phyloP scores from a whole-genome alignment of 2,113 vertebrate species.

The Poecilia latipinna region DNA sequence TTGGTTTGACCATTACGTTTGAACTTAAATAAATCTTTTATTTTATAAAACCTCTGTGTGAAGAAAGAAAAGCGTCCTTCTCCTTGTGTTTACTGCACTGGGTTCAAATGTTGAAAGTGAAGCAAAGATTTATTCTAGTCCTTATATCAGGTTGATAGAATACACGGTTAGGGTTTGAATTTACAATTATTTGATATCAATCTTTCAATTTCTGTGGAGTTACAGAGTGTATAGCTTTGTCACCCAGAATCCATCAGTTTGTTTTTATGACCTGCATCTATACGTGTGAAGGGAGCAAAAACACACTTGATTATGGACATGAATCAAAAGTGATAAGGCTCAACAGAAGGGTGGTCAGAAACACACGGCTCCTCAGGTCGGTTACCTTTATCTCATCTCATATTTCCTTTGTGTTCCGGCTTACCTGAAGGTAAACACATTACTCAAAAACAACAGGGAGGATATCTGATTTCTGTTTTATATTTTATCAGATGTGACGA shows the following conservation, averaged over 20 bases:
- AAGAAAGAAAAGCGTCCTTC: background rate
- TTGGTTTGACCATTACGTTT: too few species aligned
- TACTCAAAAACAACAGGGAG: background rate
- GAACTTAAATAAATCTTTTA: too few species aligned
- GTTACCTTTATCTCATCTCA: background rate
- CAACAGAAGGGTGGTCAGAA: background rate
- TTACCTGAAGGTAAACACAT: background rate
- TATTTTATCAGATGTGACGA: too few species aligned
- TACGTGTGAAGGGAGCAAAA: background rate
- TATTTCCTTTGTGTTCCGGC: background rate
- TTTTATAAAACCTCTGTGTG: too few species aligned
- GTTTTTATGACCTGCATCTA: background rate
- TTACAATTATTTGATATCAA: constrained; percentile 12
- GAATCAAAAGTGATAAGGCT: background rate
- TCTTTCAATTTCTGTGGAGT: background rate
- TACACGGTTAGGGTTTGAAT: background rate
- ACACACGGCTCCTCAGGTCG: background rate
- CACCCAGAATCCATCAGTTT: background rate
- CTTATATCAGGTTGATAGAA: background rate
- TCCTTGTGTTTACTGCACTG: background rate
- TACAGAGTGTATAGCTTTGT: background rate
- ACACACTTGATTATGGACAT: background rate
- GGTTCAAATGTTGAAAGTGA: background rate
- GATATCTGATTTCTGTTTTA: background rate
- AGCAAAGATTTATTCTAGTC: background rate